A percentile compares a stretch with the other conserved stretches of the same genome.
These are phyloP conservation scores for Phanerotoma sp. DNA, from an alignment of 2,888 invertebrate genomes.

Conservation along the genomic window DNA sequence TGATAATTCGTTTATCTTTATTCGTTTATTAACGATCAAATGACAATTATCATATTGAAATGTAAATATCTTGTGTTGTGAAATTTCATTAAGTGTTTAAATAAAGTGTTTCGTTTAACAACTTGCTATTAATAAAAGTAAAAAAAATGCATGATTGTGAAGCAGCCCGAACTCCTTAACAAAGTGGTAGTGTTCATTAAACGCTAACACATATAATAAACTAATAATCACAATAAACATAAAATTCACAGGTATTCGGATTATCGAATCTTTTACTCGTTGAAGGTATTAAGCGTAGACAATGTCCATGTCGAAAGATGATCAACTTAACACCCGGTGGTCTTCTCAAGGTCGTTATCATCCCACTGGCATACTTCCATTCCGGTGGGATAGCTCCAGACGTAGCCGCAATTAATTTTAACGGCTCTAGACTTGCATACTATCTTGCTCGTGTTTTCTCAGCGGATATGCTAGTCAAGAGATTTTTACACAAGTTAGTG, in stretches of 20 bases:
- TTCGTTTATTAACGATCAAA: too few species aligned
- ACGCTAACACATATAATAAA: too few species aligned
- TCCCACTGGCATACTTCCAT: constrained; percentile 20
- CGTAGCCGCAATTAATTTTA: constrained; percentile 36
- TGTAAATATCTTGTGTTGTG: too few species aligned
- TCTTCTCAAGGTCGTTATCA: constrained; percentile 36
- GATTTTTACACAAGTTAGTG: constrained; percentile 6
- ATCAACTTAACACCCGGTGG: constrained; percentile 9
- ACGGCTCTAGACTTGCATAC: constrained; percentile 24
- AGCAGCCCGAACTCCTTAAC: too few species aligned
- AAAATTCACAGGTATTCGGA: constrained; percentile 9
- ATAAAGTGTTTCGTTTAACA: too few species aligned
- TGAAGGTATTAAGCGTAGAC: background rate
- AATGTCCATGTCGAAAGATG: background rate
- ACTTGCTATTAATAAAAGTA: too few species aligned
- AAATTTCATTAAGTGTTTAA: too few species aligned
- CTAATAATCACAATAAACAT: background rate
- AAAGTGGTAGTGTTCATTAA: too few species aligned
- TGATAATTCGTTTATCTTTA: too few species aligned
- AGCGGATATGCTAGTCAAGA: constrained; percentile 16
- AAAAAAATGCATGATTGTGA: too few species aligned
- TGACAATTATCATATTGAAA: too few species aligned
- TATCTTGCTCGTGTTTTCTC: constrained; percentile 5
- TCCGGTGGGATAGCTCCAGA: constrained; percentile 27
- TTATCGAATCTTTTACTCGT: constrained; percentile 15